Conservation (phyloP, 1,140 invertebrate genomes). For the Cataglyphis hispanica region DNA sequence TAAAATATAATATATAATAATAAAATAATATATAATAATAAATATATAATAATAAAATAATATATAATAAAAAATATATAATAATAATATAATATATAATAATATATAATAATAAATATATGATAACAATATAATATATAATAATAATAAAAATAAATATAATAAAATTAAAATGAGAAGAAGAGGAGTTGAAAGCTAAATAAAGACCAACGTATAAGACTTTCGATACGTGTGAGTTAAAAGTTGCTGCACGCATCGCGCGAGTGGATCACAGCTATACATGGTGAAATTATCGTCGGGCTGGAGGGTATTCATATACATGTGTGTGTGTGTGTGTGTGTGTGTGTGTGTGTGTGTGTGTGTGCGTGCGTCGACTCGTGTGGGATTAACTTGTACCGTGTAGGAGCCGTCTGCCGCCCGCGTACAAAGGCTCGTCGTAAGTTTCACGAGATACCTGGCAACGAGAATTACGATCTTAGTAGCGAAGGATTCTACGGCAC, state of each 20-base stretch:
- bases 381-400: constrained; percentile 84
- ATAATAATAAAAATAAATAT: neutral
- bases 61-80: neutral
- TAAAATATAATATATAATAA: no score
- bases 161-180: neutral
- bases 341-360: no score
- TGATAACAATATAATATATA: no score
- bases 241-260: constrained; percentile 7
- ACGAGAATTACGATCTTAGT: constrained; percentile 83
- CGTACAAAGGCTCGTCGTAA: constrained; percentile 81
- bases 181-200: neutral
- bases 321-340: no score
- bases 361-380: constrained; percentile 70
- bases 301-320: constrained; percentile 73
- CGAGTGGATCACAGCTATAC: constrained; percentile 30
- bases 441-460: constrained; percentile 81
- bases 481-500: constrained; percentile 76
- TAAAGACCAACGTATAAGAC: neutral
- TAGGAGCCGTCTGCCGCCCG: constrained; percentile 78
- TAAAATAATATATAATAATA: neutral
- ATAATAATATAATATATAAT: neutral
- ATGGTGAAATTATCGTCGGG: constrained; percentile 56
- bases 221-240: constrained; percentile 9
- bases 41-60: neutral
- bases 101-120: neutral